These are phyloP conservation scores for Aleiodes testaceus DNA, from an alignment of 2,888 invertebrate genomes.

Conservation along the genomic window DNA sequence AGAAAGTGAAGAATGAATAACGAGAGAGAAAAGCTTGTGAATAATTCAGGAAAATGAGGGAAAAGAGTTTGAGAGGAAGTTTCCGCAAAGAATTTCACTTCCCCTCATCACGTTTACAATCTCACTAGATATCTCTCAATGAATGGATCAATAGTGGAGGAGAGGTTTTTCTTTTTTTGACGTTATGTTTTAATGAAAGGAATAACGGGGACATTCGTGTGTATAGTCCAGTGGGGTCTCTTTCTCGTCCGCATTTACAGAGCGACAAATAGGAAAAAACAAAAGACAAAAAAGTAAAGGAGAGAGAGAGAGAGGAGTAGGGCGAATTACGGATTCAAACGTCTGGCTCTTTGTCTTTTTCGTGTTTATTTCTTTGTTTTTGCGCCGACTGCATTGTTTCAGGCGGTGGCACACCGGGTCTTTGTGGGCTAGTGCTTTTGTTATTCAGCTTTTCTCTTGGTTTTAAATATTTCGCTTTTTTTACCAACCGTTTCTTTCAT, in stretches of 20 bases:
- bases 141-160: neutral
- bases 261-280: constrained; percentile 67
- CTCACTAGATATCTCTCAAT: no score
- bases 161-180: constrained; percentile 6
- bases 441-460: constrained; percentile 43
- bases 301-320: constrained; percentile 44
- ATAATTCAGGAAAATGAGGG: no score
- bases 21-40: no score
- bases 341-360: constrained; percentile 68
- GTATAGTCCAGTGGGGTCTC: constrained; percentile 49
- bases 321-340: constrained; percentile 72
- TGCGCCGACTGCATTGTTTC: constrained; percentile 68
- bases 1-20: no score
- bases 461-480: constrained; percentile 28
- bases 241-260: constrained; percentile 27
- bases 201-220: constrained; percentile 44
- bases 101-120: no score
- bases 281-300: constrained; percentile 55
- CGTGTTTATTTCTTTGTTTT: constrained; percentile 72
- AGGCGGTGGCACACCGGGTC: constrained; percentile 45
- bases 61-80: no score
- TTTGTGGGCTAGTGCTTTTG: constrained; percentile 36
- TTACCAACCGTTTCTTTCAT: constrained; percentile 38
- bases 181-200: constrained; percentile 33
- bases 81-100: no score